A percentile compares a stretch with the other conserved stretches of the same genome.
Conservation (phyloP, 2,113 vertebrate species). For the Sceloporus tristichus region DNA sequence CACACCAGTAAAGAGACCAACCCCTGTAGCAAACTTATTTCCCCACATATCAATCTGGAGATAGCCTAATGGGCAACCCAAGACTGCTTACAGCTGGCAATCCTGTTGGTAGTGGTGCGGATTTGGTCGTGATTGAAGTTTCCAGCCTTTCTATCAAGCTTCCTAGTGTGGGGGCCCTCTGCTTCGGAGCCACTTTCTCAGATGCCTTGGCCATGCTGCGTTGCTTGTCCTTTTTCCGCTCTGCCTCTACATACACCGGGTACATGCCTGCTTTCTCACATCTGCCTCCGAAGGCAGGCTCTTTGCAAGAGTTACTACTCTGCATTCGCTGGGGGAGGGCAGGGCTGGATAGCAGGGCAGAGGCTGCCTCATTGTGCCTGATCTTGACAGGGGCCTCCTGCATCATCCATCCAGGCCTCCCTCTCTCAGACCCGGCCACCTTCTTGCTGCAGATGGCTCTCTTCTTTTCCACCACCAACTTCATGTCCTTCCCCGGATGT, state of each 20-base stretch:
- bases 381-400: constrained; percentile 65
- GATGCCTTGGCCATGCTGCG: constrained; percentile 70
- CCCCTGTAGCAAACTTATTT: background rate
- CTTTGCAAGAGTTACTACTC: constrained; percentile 56
- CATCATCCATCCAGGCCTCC: constrained; percentile 60
- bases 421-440: constrained; percentile 62
- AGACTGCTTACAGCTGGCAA: constrained; percentile 81
- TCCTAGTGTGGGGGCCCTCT: constrained; percentile 71
- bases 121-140: constrained; percentile 60
- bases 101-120: constrained; percentile 64
- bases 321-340: constrained; percentile 66
- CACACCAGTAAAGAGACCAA: background rate
- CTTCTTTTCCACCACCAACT: constrained; percentile 68
- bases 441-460: constrained; percentile 66
- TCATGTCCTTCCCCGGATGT: constrained; percentile 65
- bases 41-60: constrained; percentile 19
- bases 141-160: constrained; percentile 75
- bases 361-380: constrained; percentile 61
- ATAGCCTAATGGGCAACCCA: constrained; percentile 64
- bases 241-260: constrained; percentile 66
- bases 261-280: constrained; percentile 62
- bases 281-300: constrained; percentile 62
- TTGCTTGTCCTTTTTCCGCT: constrained; percentile 64
- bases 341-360: constrained; percentile 64
- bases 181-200: constrained; percentile 74